Base-by-base conservation (phyloP, 2,888 invertebrate genomes). In the Hyposoter didymator region DNA sequence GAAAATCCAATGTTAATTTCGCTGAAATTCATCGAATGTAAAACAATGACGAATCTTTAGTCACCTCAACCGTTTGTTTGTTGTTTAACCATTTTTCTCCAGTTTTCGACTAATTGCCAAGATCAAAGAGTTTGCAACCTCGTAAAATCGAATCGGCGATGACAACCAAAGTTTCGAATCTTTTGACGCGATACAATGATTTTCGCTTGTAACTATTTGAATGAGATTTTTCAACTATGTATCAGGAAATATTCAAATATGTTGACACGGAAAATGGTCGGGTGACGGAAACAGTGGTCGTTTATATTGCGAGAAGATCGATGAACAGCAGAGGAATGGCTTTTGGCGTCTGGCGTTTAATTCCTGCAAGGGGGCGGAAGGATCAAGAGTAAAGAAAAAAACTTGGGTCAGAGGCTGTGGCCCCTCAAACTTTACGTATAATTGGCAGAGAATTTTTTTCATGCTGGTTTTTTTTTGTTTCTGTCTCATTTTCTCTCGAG, bases 401-500 rank as follows among this genome's bases (percentile, higher is more conserved):
- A 28, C 32, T 62, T 32, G 4, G 73, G 39, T 73, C 28, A 32
- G 59, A 43, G n/a, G 45, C 43, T 59, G 73, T 55, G 45, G 45
- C 39, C 73, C 32, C 39, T 73, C 14, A 19, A 73, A 55, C 52
- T 45, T 55, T 22, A 55, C 75, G 72, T 52, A 75, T 66, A 75
- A 66, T 75, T 75, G 75, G 64, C 75, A 47, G 75, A 32, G 35
- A 64, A 75, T 62, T 75, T 75, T 64, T 39, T 55, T 17, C 22
- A 17, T 67, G 35, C 39, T 35, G 47, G 62, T 59, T 62, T 72
- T 72, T 64, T 47, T 47, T 22, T 79, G 64, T 73, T 70, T 59
- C 22, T 70, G 64, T 66, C 75, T 82, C 70, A 43, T 73, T 62
- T 82, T 47, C 74, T 67, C 49, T 47, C 47, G 70, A 17, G 47